These are phyloP conservation scores for Cephus runcator DNA, from an alignment of 2,888 invertebrate species.

Conservation along the genomic window DNA sequence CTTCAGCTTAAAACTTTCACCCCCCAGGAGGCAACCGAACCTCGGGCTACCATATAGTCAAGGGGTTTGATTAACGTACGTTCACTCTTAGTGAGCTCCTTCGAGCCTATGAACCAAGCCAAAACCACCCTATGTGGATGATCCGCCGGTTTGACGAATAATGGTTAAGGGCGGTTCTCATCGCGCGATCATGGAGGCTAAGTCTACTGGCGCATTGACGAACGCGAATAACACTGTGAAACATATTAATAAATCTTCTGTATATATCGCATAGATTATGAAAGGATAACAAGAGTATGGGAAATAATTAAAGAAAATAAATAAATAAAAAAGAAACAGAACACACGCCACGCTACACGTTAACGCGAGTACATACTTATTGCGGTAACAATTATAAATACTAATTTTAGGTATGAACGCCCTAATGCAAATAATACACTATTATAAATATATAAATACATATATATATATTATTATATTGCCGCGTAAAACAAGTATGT, in stretches of 20 bases:
- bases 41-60: conserved; percentile 52
- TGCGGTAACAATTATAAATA: conserved; percentile 45
- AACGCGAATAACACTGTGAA: neutral
- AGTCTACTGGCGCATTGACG: neutral
- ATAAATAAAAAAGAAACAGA: conserved; percentile 21
- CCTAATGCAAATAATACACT: conserved; percentile 46
- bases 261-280: neutral
- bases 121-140: neutral
- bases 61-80: conserved; percentile 12
- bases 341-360: conserved; percentile 5
- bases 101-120: neutral
- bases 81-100: neutral
- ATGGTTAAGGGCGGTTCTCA: neutral
- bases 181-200: neutral
- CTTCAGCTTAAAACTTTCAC: neutral
- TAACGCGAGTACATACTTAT: conserved; percentile 6
- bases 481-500: conserved; percentile 50
- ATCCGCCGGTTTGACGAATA: neutral
- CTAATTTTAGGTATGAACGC: conserved; percentile 45
- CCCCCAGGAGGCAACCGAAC: neutral
- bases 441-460: conserved; percentile 43
- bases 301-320: conserved; percentile 6
- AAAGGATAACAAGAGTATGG: neutral
- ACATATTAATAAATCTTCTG: conserved; percentile 6
- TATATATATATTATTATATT: conserved; percentile 32